Evolutionary conservation across 2,888 invertebrate genomes (phyloP).

Genomic region (Rhynchonema sp.): DNA sequence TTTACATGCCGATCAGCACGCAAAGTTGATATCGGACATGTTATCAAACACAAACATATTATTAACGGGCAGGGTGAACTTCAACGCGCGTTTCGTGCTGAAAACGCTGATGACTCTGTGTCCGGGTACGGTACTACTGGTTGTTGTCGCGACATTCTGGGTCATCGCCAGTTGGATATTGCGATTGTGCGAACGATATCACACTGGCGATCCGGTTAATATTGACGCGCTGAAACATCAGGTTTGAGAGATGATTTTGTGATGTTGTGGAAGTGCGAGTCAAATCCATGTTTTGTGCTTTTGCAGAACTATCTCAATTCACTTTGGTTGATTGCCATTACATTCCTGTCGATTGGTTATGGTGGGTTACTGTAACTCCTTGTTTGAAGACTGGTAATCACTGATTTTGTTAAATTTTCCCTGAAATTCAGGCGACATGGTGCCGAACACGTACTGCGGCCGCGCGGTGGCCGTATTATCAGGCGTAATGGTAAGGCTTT

Average conservation of each 20-base stretch:
- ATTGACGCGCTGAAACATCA: conserved; percentile 7
- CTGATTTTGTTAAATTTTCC: too few relatives aligned
- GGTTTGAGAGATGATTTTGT: background rate
- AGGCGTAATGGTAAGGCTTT: conserved; percentile 80
- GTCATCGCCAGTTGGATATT: conserved; percentile 98
- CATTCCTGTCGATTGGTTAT: conserved; percentile 98
- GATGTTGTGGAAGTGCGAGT: too few relatives aligned
- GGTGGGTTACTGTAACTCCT: conserved; percentile 52
- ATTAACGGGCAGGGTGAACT: too few relatives aligned
- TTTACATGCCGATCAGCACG: too few relatives aligned
- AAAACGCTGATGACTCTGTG: conserved; percentile 99
- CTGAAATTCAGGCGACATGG: conserved; percentile 34
- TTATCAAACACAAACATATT: too few relatives aligned
- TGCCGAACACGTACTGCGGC: conserved; percentile 99
- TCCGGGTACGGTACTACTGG: conserved; percentile 85
- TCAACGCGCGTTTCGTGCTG: conserved; percentile 73
- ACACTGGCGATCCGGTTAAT: conserved; percentile 4
- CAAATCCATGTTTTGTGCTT: background rate
- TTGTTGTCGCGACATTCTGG: conserved; percentile 98
- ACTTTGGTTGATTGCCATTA: conserved; percentile 99
- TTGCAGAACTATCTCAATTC: conserved; percentile 46
- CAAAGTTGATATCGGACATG: too few relatives aligned
- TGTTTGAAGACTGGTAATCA: background rate
- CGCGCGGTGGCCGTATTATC: conserved; percentile 96
- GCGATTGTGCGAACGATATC: conserved; percentile 89